phyloP scores from a whole-genome alignment of 1,140 invertebrate genomes.

The Sarcophaga bullata region DNA sequence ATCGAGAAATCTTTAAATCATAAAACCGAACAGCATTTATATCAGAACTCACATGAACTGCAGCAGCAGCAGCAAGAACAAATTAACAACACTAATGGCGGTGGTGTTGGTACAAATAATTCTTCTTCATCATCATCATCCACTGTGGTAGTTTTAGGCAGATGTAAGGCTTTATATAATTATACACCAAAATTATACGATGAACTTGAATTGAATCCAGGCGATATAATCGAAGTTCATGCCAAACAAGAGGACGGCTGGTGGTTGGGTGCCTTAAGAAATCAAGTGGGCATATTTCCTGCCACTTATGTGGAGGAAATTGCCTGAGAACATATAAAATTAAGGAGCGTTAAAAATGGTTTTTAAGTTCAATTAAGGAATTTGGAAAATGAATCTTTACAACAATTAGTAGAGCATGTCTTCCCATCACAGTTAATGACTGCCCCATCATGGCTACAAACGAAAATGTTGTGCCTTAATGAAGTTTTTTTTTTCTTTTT shows the following conservation, averaged over 20 bases:
- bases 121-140: slow-evolving; percentile 51
- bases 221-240: slow-evolving; percentile 88
- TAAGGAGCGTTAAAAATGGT: slow-evolving; percentile 50
- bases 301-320: slow-evolving; percentile 89
- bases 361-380: neutral
- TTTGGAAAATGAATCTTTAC: neutral
- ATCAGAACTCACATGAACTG: slow-evolving; percentile 64
- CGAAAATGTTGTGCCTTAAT: too few species aligned
- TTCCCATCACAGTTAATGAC: too few species aligned
- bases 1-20: slow-evolving; percentile 42
- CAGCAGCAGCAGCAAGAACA: neutral
- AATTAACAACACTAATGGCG: neutral
- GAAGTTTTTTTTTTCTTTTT: too few species aligned
- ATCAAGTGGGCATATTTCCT: slow-evolving; percentile 89
- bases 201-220: slow-evolving; percentile 84
- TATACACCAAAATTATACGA: slow-evolving; percentile 89
- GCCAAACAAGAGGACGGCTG: slow-evolving; percentile 93
- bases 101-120: slow-evolving; percentile 18
- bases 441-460: too few species aligned
- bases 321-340: slow-evolving; percentile 43
- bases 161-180: slow-evolving; percentile 86
- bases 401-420: too few species aligned
- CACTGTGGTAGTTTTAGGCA: slow-evolving; percentile 67
- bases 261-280: slow-evolving; percentile 92
- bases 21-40: slow-evolving; percentile 41